Percentiles rank a stretch among this genome's conserved stretches.
These are phyloP conservation scores for Siphamia tubifer DNA, from an alignment of 2,113 vertebrate genomes.

Conservation along the genomic window DNA sequence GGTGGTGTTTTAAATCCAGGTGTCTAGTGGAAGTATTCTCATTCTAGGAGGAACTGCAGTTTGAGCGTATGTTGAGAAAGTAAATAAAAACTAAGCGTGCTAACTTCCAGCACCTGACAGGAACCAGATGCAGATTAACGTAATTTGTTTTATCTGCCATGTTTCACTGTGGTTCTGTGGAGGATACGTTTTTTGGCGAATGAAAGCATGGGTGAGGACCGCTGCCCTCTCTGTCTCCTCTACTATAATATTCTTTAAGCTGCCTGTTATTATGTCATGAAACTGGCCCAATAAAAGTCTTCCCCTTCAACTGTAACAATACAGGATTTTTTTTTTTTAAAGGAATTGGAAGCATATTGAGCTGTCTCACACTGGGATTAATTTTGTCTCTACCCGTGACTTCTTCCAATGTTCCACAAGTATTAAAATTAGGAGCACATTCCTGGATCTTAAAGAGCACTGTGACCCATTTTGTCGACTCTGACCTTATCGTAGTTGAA, in stretches of 20 bases:
- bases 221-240: neutral
- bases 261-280: slow-evolving; percentile 48
- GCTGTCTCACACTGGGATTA: slow-evolving; percentile 27
- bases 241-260: slow-evolving; percentile 18
- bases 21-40: slow-evolving; percentile 4
- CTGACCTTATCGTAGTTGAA: slow-evolving; percentile 10
- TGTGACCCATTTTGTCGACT: slow-evolving; percentile 26
- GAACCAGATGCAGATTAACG: slow-evolving; percentile 32
- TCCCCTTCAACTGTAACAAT: slow-evolving; percentile 42
- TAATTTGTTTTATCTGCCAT: slow-evolving; percentile 7
- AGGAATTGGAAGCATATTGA: slow-evolving; percentile 54
- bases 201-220: neutral
- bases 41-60: neutral
- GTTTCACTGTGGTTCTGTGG: neutral
- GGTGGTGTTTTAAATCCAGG: slow-evolving; percentile 41
- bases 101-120: neutral
- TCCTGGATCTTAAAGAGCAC: slow-evolving; percentile 16
- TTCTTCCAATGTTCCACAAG: slow-evolving; percentile 38
- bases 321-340: slow-evolving; percentile 20
- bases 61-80: slow-evolving; percentile 18
- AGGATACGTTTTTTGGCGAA: neutral
- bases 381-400: slow-evolving; percentile 5
- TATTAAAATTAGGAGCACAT: slow-evolving; percentile 48
- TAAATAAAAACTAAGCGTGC: slow-evolving; percentile 16
- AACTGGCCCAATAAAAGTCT: slow-evolving; percentile 43